Conservation (phyloP, 2,888 invertebrate genomes). For the Oconnorella tubifera region DNA sequence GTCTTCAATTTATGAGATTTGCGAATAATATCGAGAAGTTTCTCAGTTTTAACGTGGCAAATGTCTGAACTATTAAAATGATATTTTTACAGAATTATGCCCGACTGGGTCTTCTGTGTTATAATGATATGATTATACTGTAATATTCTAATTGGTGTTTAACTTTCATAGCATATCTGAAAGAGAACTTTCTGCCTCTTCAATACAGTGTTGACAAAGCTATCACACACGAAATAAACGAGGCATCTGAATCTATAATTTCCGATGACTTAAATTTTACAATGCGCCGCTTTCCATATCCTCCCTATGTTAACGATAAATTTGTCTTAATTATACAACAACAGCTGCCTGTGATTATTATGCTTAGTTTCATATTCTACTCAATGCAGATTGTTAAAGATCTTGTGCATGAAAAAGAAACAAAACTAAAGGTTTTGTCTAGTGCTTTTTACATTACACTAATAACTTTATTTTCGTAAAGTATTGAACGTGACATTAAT, state of each 20-base stretch:
- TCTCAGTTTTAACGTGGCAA: too few species aligned
- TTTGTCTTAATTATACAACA: constrained; percentile 65
- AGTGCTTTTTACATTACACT: too few species aligned
- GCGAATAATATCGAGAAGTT: too few species aligned
- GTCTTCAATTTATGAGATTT: too few species aligned
- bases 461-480: too few species aligned
- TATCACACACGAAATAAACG: constrained; percentile 44
- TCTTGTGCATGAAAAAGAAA: constrained; percentile 70
- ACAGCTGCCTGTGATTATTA: constrained; percentile 70
- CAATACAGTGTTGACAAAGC: constrained; percentile 62
- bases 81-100: too few species aligned
- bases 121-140: too few species aligned
- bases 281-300: constrained; percentile 70
- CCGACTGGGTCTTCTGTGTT: too few species aligned
- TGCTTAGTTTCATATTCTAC: constrained; percentile 74
- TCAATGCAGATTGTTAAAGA: constrained; percentile 72
- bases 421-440: constrained; percentile 71
- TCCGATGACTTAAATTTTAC: constrained; percentile 33
- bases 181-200: constrained; percentile 67
- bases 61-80: too few species aligned
- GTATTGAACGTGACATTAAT: too few species aligned
- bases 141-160: too few species aligned
- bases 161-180: constrained; percentile 62
- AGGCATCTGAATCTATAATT: constrained; percentile 1
- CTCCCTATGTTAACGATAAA: constrained; percentile 66